These are phyloP conservation scores for Euschistus heros DNA, from an alignment of 1,140 invertebrate genomes.

Conservation along the genomic window DNA sequence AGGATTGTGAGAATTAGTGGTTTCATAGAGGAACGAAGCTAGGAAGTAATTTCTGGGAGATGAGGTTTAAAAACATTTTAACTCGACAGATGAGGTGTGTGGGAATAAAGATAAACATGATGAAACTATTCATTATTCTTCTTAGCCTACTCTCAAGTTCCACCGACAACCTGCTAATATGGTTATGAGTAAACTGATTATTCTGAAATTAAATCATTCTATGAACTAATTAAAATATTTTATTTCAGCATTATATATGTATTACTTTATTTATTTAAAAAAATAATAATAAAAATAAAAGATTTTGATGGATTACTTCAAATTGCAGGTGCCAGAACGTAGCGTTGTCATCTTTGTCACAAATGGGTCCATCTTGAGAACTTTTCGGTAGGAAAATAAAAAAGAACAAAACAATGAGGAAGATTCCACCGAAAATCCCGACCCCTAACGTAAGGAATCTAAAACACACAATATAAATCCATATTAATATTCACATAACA, in stretches of 20 bases:
- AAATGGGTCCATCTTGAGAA: background rate
- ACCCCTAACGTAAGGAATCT: conserved; percentile 1
- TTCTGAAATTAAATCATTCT: background rate
- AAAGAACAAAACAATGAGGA: background rate
- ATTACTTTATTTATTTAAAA: background rate
- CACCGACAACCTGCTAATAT: too few relatives aligned
- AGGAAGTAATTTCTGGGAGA: too few relatives aligned
- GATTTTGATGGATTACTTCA: background rate
- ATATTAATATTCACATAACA: background rate
- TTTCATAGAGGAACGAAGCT: too few relatives aligned
- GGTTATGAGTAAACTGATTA: background rate
- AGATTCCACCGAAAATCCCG: background rate
- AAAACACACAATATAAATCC: background rate
- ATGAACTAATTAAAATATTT: background rate
- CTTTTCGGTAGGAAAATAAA: background rate
- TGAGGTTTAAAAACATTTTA: too few relatives aligned
- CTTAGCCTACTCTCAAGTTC: too few relatives aligned
- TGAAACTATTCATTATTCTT: too few relatives aligned
- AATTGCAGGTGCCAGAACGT: background rate
- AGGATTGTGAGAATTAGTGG: too few relatives aligned
- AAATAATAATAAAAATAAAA: background rate
- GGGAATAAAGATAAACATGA: too few relatives aligned
- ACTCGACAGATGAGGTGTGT: too few relatives aligned
- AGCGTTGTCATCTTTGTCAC: background rate
- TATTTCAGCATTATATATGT: background rate